phyloP scores from a whole-genome alignment of 2,888 invertebrate species.

The Emmelina monodactyla region DNA sequence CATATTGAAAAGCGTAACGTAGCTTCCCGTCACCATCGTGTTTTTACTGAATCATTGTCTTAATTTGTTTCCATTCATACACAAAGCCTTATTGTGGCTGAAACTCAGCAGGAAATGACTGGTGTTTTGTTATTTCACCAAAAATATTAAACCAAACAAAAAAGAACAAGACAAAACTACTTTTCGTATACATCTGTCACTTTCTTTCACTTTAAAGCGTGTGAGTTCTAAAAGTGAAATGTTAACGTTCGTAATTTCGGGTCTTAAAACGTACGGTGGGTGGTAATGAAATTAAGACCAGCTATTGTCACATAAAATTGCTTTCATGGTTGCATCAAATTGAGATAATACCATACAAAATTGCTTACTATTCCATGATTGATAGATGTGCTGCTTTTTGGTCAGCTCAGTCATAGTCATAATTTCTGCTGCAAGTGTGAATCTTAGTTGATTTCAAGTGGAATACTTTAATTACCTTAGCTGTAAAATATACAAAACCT shows the following conservation, averaged over 20 bases:
- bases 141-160: neutral
- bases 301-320: slow-evolving; percentile 58
- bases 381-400: too few relatives aligned
- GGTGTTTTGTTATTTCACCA: neutral
- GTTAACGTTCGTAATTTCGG: neutral
- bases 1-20: slow-evolving; percentile 19
- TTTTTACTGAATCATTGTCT: slow-evolving; percentile 30
- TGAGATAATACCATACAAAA: slow-evolving; percentile 38
- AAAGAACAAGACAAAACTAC: neutral
- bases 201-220: neutral
- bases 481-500: too few relatives aligned
- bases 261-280: slow-evolving; percentile 29
- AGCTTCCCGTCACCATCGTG: slow-evolving; percentile 18
- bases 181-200: neutral
- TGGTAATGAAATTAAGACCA: slow-evolving; percentile 56
- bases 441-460: too few relatives aligned
- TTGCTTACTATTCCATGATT: slow-evolving; percentile 24
- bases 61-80: slow-evolving; percentile 47
- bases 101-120: slow-evolving; percentile 2
- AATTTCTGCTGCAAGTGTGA: too few relatives aligned
- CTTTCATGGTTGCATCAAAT: too few relatives aligned
- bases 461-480: too few relatives aligned
- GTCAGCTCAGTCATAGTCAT: too few relatives aligned
- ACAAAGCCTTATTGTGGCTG: slow-evolving; percentile 42
- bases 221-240: neutral